Evolutionary conservation across 2,113 vertebrate species (phyloP).

Genomic region (Struthio camelus): DNA sequence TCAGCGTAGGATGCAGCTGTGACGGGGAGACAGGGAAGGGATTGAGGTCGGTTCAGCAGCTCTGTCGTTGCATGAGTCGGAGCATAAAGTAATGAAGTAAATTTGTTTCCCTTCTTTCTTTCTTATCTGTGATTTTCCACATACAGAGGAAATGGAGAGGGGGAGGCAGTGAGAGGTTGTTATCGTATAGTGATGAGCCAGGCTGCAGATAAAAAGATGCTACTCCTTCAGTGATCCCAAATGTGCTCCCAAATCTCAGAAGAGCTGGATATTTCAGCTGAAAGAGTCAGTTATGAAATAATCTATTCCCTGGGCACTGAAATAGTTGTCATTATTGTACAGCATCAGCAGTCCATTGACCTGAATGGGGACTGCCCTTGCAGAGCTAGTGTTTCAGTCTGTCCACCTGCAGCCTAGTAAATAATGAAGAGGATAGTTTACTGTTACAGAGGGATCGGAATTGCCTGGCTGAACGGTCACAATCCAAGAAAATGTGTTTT

Average conservation of each 20-base stretch:
- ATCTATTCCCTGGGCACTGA: not conserved
- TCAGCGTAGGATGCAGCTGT: not conserved
- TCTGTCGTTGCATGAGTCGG: not conserved
- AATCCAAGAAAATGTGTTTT: slow-evolving; percentile 63
- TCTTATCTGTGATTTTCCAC: slow-evolving; percentile 39
- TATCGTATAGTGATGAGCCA: not conserved
- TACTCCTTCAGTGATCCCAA: slow-evolving; percentile 15
- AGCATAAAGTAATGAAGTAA: slow-evolving; percentile 27
- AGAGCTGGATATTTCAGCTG: slow-evolving; percentile 42
- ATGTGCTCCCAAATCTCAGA: slow-evolving; percentile 27
- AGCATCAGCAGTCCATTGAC: not conserved
- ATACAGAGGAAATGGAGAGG: slow-evolving; percentile 16
- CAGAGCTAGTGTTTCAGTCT: slow-evolving; percentile 49
- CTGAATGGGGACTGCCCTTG: not conserved
- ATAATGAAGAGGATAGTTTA: slow-evolving; percentile 60
- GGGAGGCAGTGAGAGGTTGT: not conserved
- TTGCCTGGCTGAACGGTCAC: slow-evolving; percentile 38
- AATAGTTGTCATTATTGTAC: slow-evolving; percentile 24
- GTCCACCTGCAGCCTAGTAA: slow-evolving; percentile 65
- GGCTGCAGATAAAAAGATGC: slow-evolving; percentile 19
- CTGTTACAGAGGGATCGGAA: slow-evolving; percentile 57
- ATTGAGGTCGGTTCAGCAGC: not conserved
- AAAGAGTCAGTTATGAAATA: slow-evolving; percentile 21
- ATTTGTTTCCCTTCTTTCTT: slow-evolving; percentile 23
- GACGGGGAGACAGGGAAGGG: not conserved